Evolutionary conservation across 2,797 vertebrate genomes (phyloP), one percentile per base, ranked within the genome.

Genomic region (Rhinoraja longicauda): DNA sequence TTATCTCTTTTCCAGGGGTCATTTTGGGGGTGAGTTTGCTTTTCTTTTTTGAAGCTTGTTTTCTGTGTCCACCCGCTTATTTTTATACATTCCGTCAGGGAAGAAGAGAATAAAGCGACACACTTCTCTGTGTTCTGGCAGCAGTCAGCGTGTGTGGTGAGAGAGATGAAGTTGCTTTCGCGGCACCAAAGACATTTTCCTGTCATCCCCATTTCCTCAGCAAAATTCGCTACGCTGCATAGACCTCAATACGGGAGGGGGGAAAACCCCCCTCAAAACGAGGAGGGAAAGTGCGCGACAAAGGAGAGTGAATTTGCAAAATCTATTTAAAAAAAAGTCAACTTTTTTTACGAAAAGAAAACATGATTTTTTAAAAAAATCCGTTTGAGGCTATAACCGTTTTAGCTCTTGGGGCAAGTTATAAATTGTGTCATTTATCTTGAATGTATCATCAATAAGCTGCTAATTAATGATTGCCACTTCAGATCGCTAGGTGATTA

Each of bases 361-460:
- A 97, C 96, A 92, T 15, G 15, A 72, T 73, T 75, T 67, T 86
- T 91, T 53, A 72, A 91, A 67, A 92, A 70, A 91, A 91, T 95
- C 93, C 39, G 97, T 97, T 97, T 95, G 97, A 98, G 97, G 97
- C 97, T 97, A 97, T 98, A n/a, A n/a, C n/a, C n/a, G 98, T 98
- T 97, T 98, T 98, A 97, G 98, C 97, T 98, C 98, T 98, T 97
- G 97, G 97, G 84, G 97, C 97, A 97, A 99, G 97, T 99, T 99
- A 98, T 98, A 98, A 97, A 97, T 98, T 96, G 97, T 98, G 97
- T 99, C 98, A 98, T 99, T 98, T 99, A 98, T 99, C 98, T 98
- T 99, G 98, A 99, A 99, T 99, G 99, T 99, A 99, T 98, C 97
- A 97, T 99, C 99, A 98, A 98, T 98, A 98, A 99, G 98, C 99